Conservation (phyloP, 2,888 invertebrate species). For the Maniola hyperantus region DNA sequence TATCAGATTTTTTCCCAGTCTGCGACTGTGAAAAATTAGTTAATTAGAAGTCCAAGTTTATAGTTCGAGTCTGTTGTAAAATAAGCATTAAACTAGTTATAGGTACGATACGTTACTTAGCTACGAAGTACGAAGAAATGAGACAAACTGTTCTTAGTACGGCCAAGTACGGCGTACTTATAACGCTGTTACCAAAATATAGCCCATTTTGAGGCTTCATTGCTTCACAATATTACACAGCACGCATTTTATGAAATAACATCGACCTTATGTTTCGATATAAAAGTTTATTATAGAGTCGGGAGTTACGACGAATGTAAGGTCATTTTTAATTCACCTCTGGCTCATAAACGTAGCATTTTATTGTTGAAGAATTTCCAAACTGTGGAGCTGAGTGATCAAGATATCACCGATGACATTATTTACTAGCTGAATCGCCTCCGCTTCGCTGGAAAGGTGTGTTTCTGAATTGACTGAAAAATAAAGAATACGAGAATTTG, state of each 20-base stretch:
- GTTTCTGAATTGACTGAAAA: too few species aligned
- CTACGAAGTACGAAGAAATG: too few species aligned
- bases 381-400: background rate
- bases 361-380: background rate
- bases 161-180: background rate
- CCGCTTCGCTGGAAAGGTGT: too few species aligned
- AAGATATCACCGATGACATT: background rate
- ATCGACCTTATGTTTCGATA: slow-evolving; percentile 9
- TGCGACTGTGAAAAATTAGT: too few species aligned
- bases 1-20: too few species aligned
- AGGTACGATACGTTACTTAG: too few species aligned
- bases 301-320: slow-evolving; percentile 15
- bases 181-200: slow-evolving; percentile 12
- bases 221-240: slow-evolving; percentile 14
- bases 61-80: too few species aligned
- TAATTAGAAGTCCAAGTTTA: too few species aligned
- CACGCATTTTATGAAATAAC: slow-evolving; percentile 25
- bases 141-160: background rate
- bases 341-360: slow-evolving; percentile 1
- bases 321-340: slow-evolving; percentile 16
- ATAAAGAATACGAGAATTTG: too few species aligned
- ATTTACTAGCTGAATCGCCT: too few species aligned
- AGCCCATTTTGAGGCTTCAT: slow-evolving; percentile 9
- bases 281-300: slow-evolving; percentile 26
- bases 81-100: too few species aligned